phyloP scores from a whole-genome alignment of 2,113 vertebrate genomes.

The sheep (Ovis aries) region ARS-UI_Ramb_v3.0 NC_056069.1:15015501-15016000 shows the following conservation, averaged over 20 bases:
- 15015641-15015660: neutral
- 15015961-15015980: neutral
- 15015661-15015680: neutral
- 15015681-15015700: neutral
- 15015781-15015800: neutral
- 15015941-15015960: neutral
- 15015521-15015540: neutral
- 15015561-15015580: neutral
- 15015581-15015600: neutral
- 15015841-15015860: neutral
- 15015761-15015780: neutral
- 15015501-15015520: slow-evolving; percentile 18
- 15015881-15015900: neutral
- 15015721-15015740: neutral
- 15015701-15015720: neutral
- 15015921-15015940: neutral
- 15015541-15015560: neutral
- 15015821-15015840: neutral
- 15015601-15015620: neutral
- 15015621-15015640: neutral
- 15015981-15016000: neutral
- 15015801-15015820: neutral
- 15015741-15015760: neutral
- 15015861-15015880: neutral
- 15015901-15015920: neutral